Conservation (phyloP, 1,140 invertebrate genomes). For the Pollicipes pollicipes region DNA sequence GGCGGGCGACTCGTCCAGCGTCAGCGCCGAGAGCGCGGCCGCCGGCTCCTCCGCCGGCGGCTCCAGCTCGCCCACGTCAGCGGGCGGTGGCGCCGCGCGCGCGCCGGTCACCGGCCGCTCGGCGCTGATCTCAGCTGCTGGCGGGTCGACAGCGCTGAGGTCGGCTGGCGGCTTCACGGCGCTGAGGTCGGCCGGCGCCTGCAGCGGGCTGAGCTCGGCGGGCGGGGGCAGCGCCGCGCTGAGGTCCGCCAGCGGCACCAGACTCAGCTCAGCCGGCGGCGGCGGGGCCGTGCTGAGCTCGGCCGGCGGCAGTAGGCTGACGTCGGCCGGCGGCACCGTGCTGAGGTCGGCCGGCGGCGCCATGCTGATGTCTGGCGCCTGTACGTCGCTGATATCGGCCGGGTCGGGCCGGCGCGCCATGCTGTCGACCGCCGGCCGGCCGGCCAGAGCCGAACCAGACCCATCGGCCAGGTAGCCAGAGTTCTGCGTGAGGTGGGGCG, state of each 20-base stretch:
- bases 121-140: background rate
- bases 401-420: background rate
- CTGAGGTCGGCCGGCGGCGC: background rate
- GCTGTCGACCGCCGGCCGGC: background rate
- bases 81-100: too few relatives aligned
- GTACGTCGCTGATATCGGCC: background rate
- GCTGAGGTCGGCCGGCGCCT: background rate
- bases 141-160: background rate
- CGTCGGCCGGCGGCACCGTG: background rate
- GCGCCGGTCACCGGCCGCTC: too few relatives aligned
- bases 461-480: conserved; percentile 20
- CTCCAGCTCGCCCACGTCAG: too few relatives aligned
- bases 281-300: background rate
- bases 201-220: too few relatives aligned
- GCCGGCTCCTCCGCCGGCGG: background rate
- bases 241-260: background rate
- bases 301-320: background rate
- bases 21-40: background rate
- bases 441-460: background rate
- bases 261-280: background rate
- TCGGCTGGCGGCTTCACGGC: background rate
- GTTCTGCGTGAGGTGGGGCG: conserved; percentile 4
- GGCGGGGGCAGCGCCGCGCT: background rate
- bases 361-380: background rate
- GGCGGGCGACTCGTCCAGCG: background rate